phyloP scores from a whole-genome alignment of 2,113 vertebrate genomes.

The Tragelaphus imberbis region DNA sequence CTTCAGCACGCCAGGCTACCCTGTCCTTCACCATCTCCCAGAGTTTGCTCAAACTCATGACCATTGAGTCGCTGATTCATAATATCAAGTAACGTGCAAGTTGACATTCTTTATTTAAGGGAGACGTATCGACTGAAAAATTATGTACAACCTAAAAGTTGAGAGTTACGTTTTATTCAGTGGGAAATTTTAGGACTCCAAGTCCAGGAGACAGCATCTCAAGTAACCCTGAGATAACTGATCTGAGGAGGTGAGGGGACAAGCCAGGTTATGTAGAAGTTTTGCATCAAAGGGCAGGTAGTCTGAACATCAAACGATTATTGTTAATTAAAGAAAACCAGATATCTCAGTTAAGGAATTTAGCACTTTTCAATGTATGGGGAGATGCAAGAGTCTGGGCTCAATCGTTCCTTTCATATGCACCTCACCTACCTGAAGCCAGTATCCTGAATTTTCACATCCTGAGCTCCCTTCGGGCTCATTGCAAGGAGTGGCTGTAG shows the following conservation, averaged over 20 bases:
- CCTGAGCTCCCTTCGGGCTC: background rate
- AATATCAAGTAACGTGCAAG: background rate
- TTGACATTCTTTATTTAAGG: background rate
- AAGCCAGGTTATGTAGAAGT: background rate
- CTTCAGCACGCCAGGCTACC: background rate
- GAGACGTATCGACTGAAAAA: background rate
- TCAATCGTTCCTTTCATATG: background rate
- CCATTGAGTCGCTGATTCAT: background rate
- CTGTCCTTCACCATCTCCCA: background rate
- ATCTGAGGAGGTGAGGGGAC: background rate
- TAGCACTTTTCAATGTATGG: background rate
- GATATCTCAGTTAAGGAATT: background rate
- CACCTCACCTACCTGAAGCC: background rate
- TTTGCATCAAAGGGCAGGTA: background rate
- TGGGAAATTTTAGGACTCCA: background rate
- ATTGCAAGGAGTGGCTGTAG: background rate
- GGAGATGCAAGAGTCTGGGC: background rate
- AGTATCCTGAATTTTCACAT: background rate
- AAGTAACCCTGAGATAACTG: background rate
- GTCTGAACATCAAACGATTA: background rate
- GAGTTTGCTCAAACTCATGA: background rate
- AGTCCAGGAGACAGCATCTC: background rate
- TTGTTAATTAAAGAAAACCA: background rate
- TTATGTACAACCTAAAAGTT: background rate
- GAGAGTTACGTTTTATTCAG: background rate